Evolutionary conservation across 1,140 invertebrate species (phyloP).

Genomic region (Bombus soroeensis): DNA sequence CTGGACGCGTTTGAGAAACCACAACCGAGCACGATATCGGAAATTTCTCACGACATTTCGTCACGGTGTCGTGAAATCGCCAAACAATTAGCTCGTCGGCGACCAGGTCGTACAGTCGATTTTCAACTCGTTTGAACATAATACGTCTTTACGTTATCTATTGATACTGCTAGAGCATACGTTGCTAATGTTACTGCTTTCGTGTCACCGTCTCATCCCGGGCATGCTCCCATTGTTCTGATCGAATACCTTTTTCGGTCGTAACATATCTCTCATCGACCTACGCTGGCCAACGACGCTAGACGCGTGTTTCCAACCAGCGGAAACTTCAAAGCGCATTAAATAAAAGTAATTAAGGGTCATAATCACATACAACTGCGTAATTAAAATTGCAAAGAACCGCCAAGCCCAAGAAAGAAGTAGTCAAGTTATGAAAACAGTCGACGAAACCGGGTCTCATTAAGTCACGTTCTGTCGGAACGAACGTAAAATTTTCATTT

Average conservation of each 20-base stretch:
- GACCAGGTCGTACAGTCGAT: neutral
- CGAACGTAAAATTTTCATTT: neutral
- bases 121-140: neutral
- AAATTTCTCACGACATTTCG: conserved; percentile 47
- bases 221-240: neutral
- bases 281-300: neutral
- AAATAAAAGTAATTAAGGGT: conserved; percentile 6
- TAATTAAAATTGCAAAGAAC: conserved; percentile 24
- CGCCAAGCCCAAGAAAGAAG: neutral
- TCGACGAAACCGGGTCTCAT: neutral
- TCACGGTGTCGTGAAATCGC: conserved; percentile 38
- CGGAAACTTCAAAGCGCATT: neutral
- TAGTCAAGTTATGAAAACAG: neutral
- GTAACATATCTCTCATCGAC: neutral
- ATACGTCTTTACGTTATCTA: neutral
- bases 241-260: neutral
- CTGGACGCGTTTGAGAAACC: conserved; percentile 30
- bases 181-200: no score
- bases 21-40: conserved; percentile 35
- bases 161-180: no score
- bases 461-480: neutral
- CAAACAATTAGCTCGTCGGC: conserved; percentile 6
- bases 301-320: neutral
- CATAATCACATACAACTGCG: conserved; percentile 7
- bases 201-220: no score